Evolutionary conservation across 1,140 invertebrate species (phyloP), one percentile per base, ranked within the genome.

Genomic region (Lucilia sericata): DNA sequence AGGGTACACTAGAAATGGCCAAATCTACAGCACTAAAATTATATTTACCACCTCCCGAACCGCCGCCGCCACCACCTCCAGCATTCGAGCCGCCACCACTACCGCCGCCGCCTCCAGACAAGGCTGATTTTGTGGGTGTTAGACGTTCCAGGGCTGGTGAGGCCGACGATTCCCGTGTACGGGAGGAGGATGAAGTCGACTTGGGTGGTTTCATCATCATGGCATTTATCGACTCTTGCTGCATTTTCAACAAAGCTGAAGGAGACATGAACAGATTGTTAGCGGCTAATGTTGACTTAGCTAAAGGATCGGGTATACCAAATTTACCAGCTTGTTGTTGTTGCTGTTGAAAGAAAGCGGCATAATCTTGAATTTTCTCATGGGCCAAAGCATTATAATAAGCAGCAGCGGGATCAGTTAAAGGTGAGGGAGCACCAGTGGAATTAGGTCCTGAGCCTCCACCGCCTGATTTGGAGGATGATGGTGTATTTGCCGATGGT

Each of bases 211-310:
- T 86, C 91, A 92, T 87, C 91, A 92, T 87, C 92, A 91, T 85
- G 88, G 92, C 90, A 36, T 92, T 92, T 8, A 93, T 85, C 1
- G 92, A 89, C 84, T 93, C 92, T 86, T 93, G 92, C 88, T 93
- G 90, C 1, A 91, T 88, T 83, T 91, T 93, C 84, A 92, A 92
- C 84, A 93, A 88, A 34, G 92, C 88, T 84, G 92, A 92, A 17
- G 92, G 92, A 65, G 91, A 93, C 85, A 95, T 91, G 76, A 94
- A 94, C 93, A 94, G 94, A 86, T 94, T 94, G 86, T 94, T 94
- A 3, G 94, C 94, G 0, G 94, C 94, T 85, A 95, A 89, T 42
- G 94, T 94, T n/a, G 93, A 93, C 86, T 94, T 94, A 0, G 94
- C 94, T 92, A 95, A 92, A 0, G 94, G 94, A 91, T 94, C 94